Evolutionary conservation across 1,140 invertebrate species (phyloP).

Genomic region (Drosophila ficusphila): DNA sequence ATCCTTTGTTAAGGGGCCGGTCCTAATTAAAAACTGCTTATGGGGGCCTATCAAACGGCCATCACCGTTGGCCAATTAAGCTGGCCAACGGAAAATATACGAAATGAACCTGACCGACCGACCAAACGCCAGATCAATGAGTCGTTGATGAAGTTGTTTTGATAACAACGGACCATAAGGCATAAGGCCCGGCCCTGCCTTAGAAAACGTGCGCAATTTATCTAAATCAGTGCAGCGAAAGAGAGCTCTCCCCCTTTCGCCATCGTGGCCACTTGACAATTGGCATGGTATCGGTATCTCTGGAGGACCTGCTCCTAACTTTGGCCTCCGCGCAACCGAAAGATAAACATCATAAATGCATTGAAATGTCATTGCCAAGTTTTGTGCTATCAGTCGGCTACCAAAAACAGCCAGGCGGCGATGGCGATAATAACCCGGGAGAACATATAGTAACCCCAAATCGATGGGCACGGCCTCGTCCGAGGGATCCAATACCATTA

Average conservation of each 20-base stretch:
- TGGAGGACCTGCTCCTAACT: neutral
- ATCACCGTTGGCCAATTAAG: conserved; percentile 68
- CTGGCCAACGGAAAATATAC: conserved; percentile 45
- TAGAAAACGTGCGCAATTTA: conserved; percentile 81
- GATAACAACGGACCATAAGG: conserved; percentile 42
- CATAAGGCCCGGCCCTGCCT: conserved; percentile 62
- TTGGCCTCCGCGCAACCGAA: conserved; percentile 7
- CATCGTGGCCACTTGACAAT: conserved; percentile 47
- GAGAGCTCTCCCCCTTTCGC: conserved; percentile 29
- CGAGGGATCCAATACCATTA: conserved; percentile 58
- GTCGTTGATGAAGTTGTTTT: conserved; percentile 49
- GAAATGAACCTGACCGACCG: conserved; percentile 47
- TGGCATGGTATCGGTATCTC: conserved; percentile 59
- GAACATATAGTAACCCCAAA: conserved; percentile 14
- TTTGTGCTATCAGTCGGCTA: conserved; percentile 65
- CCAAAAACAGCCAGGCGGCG: conserved; percentile 53
- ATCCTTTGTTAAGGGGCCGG: conserved; percentile 52
- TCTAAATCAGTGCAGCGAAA: conserved; percentile 77
- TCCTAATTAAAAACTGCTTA: conserved; percentile 71
- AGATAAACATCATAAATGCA: conserved; percentile 84
- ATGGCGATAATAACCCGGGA: conserved; percentile 68
- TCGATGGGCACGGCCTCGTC: conserved; percentile 47
- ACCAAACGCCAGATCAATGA: conserved; percentile 64
- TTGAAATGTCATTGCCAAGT: conserved; percentile 83
- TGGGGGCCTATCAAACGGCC: conserved; percentile 46